Evolutionary conservation across 2,797 vertebrate species (phyloP).

Genomic region (Podarcis lilfordi): DNA sequence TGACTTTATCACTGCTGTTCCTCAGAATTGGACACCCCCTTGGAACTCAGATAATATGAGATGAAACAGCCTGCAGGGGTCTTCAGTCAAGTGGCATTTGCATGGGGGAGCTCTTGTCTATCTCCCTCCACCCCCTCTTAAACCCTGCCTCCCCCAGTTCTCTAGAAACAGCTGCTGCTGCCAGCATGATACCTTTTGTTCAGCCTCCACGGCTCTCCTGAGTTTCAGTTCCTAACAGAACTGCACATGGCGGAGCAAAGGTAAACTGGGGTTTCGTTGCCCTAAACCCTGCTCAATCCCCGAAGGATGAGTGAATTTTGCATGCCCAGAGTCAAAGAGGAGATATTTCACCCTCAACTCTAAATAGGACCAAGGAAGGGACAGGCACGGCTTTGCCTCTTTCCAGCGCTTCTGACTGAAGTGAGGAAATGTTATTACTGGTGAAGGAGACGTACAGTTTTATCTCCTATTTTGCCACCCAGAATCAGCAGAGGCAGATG

Average conservation of each 20-base stretch:
- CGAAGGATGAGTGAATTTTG: accelerated
- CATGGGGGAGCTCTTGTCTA: constrained; percentile 31
- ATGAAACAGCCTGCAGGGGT: constrained; percentile 72
- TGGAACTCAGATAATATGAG: constrained; percentile 69
- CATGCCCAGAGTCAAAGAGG: accelerated
- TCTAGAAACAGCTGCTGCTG: background rate
- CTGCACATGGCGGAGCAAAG: background rate
- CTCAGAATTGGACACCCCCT: constrained; percentile 73
- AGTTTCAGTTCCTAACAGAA: background rate
- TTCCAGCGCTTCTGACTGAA: background rate
- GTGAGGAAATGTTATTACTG: constrained; percentile 9
- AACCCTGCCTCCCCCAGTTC: background rate
- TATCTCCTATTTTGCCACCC: constrained; percentile 38
- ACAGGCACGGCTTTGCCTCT: background rate
- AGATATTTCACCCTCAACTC: constrained; percentile 3
- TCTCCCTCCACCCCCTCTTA: too few relatives aligned
- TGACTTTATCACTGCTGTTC: constrained; percentile 75
- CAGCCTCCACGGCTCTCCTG: background rate
- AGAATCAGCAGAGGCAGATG: background rate
- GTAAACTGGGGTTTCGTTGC: accelerated
- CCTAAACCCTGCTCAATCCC: accelerated
- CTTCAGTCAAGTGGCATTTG: constrained; percentile 57
- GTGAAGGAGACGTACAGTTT: constrained; percentile 49
- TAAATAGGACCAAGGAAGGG: background rate
- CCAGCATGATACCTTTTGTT: constrained; percentile 42